These are phyloP conservation scores for Eupithecia subfuscata DNA, from an alignment of 2,888 invertebrate species.

Conservation along the genomic window DNA sequence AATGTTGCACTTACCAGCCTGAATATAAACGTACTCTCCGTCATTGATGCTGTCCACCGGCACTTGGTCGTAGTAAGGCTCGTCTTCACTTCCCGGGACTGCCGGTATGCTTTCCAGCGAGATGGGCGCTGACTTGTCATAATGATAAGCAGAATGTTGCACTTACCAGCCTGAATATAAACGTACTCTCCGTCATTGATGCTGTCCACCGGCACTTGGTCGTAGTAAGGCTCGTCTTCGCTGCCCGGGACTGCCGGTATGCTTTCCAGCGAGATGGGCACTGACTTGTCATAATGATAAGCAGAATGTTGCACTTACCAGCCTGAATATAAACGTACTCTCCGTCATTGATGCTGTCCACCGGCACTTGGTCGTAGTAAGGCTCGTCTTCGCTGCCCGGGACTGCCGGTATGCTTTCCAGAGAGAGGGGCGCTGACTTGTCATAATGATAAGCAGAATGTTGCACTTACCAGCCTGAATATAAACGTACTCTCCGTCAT, in stretches of 20 bases:
- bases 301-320: conserved; percentile 65
- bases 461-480: conserved; percentile 86
- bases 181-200: conserved; percentile 89
- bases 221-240: conserved; percentile 88
- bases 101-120: conserved; percentile 76
- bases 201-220: conserved; percentile 87
- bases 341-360: conserved; percentile 85
- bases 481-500: conserved; percentile 90
- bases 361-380: conserved; percentile 89
- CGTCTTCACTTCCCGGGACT: conserved; percentile 76
- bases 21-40: conserved; percentile 90
- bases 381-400: conserved; percentile 84
- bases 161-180: conserved; percentile 86
- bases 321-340: conserved; percentile 90
- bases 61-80: conserved; percentile 89
- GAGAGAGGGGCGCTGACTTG: conserved; percentile 71
- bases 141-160: conserved; percentile 18
- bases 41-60: conserved; percentile 85
- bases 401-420: conserved; percentile 73
- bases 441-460: not conserved
- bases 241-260: conserved; percentile 66
- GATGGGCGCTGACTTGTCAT: conserved; percentile 65
- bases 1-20: conserved; percentile 83
- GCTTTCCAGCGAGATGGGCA: conserved; percentile 74
- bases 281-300: conserved; percentile 53